Evolutionary conservation across 2,888 invertebrate genomes (phyloP).

Genomic region (Fragum fragum): DNA sequence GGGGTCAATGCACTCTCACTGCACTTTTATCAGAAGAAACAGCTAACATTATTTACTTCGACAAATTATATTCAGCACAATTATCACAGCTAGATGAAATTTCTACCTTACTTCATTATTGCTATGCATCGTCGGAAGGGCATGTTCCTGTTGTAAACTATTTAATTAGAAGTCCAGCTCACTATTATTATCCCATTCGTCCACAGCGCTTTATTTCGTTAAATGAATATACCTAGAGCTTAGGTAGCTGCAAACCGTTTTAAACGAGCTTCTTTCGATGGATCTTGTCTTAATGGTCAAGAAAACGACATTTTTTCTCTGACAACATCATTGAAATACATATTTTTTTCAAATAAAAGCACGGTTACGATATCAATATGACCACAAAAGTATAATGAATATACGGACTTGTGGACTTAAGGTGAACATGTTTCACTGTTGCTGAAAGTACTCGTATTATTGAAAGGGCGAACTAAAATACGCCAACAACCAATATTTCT

Average conservation of each 20-base stretch:
- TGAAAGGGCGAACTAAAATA: too few relatives aligned
- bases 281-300: too few relatives aligned
- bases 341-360: too few relatives aligned
- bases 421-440: neutral
- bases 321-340: too few relatives aligned
- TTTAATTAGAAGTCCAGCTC: neutral
- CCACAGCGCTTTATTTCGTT: neutral
- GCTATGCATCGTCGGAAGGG: neutral
- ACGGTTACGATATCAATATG: too few relatives aligned
- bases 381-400: neutral
- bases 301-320: too few relatives aligned
- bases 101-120: neutral
- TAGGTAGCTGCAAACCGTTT: neutral
- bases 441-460: conserved; percentile 4
- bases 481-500: too few relatives aligned
- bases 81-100: neutral
- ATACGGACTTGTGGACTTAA: neutral
- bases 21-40: neutral
- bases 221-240: neutral
- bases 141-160: neutral
- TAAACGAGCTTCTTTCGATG: too few relatives aligned
- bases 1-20: conserved; percentile 1
- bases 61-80: neutral
- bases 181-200: neutral
- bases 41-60: neutral